A percentile compares a stretch with the other conserved stretches of the same genome.
Conservation (phyloP, 2,797 vertebrate species). For the Mycteria americana region DNA sequence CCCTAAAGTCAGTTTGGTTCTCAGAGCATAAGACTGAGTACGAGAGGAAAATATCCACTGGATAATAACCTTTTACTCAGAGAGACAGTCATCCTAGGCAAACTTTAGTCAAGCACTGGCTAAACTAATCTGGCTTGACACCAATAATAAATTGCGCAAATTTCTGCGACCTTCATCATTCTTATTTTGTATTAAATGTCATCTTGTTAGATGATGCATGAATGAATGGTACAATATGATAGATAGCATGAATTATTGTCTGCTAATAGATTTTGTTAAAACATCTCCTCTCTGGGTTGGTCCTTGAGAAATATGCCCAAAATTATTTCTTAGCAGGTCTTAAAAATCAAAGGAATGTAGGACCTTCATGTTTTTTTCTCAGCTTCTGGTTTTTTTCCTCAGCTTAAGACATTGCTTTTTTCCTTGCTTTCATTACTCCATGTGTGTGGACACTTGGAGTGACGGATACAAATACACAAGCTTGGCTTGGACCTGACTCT, state of each 20-base stretch:
- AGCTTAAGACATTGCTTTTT: rapidly evolving
- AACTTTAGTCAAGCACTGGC: slow-evolving; percentile 57
- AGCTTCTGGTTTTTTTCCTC: neutral
- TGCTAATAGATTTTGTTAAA: slow-evolving; percentile 24
- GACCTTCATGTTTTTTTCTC: neutral
- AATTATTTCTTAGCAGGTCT: slow-evolving; percentile 5
- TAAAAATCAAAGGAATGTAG: neutral
- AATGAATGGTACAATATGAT: slow-evolving; percentile 26
- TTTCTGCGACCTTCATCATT: slow-evolving; percentile 56
- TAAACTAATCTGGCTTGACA: slow-evolving; percentile 67
- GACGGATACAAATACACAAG: neutral
- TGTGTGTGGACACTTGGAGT: neutral
- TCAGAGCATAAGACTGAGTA: neutral
- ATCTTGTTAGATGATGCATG: slow-evolving; percentile 57
- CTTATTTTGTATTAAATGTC: slow-evolving; percentile 68
- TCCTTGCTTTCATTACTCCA: neutral
- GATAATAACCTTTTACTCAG: slow-evolving; percentile 44
- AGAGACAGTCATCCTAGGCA: slow-evolving; percentile 25
- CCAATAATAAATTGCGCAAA: slow-evolving; percentile 63
- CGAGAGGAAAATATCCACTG: neutral
- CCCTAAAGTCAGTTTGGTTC: neutral
- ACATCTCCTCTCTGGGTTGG: neutral
- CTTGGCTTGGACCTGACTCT: neutral
- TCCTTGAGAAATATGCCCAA: slow-evolving; percentile 25
- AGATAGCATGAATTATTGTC: slow-evolving; percentile 13